These are phyloP conservation scores for Bombus sylvicola DNA, from an alignment of 1,140 invertebrate genomes.

Conservation along the genomic window DNA sequence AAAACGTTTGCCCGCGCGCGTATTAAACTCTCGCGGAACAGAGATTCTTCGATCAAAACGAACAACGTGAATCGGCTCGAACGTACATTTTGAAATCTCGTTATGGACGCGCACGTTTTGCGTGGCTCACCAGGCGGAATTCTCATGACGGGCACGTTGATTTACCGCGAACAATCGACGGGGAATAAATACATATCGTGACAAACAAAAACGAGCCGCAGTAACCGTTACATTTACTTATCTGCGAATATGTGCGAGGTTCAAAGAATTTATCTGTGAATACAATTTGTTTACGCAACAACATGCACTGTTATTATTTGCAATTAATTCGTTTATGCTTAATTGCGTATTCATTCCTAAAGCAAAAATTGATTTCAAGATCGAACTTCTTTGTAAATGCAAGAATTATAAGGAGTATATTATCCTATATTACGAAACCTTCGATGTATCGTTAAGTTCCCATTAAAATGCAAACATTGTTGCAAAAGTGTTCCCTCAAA, in stretches of 20 bases:
- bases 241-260: neutral
- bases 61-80: neutral
- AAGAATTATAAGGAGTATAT: too few relatives aligned
- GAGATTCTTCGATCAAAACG: neutral
- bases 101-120: neutral
- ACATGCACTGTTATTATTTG: neutral
- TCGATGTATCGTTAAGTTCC: too few relatives aligned
- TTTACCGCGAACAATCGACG: constrained; percentile 10
- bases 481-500: neutral
- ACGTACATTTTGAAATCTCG: neutral
- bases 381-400: too few relatives aligned
- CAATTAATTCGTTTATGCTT: neutral
- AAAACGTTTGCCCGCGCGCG: neutral
- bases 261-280: neutral
- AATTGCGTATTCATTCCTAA: neutral
- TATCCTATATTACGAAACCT: neutral
- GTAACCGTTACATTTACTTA: neutral
- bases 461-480: neutral
- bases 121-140: too few relatives aligned
- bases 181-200: constrained; percentile 9
- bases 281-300: neutral
- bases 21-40: neutral
- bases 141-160: neutral
- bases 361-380: neutral
- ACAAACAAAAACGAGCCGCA: neutral